Evolutionary conservation across 1,140 invertebrate species (phyloP).

Genomic region (Probaryconus sp.): DNA sequence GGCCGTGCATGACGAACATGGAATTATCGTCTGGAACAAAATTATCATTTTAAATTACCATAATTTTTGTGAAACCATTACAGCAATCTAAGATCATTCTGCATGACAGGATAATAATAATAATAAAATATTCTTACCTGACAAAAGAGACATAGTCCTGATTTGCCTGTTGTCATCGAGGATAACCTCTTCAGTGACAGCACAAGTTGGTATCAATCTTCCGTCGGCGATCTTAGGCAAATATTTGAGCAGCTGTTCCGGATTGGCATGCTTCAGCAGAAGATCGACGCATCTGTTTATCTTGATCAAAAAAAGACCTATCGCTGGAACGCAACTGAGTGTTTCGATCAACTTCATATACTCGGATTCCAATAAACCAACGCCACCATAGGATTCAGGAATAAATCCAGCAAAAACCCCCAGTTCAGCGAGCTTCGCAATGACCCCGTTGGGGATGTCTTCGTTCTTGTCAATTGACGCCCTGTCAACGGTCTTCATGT

Average conservation of each 20-base stretch:
- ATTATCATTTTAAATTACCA: conserved; percentile 72
- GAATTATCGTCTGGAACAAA: conserved; percentile 61
- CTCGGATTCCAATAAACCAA: conserved; percentile 79
- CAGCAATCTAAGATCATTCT: too few species aligned
- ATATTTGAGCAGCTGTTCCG: conserved; percentile 77
- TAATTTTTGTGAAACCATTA: too few species aligned
- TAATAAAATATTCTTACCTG: too few species aligned
- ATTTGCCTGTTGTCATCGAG: conserved; percentile 62
- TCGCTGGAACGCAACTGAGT: conserved; percentile 74
- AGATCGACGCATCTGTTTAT: conserved; percentile 76
- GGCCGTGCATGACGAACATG: conserved; percentile 76
- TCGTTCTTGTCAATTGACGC: conserved; percentile 51
- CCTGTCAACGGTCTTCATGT: conserved; percentile 59
- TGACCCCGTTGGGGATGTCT: conserved; percentile 60
- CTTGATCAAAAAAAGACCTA: conserved; percentile 73
- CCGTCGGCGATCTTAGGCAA: conserved; percentile 76
- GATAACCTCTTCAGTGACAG: conserved; percentile 75
- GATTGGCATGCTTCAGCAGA: conserved; percentile 73
- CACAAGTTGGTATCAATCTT: conserved; percentile 74
- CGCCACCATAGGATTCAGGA: conserved; percentile 60
- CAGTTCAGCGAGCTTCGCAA: conserved; percentile 62
- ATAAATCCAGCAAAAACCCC: conserved; percentile 65
- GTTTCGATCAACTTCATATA: conserved; percentile 79
- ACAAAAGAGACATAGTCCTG: neutral
- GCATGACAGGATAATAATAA: too few species aligned